Evolutionary conservation across 2,113 vertebrate genomes (phyloP), one percentile per base, ranked within the genome.

Genomic region (Ramphastos sulfuratus): DNA sequence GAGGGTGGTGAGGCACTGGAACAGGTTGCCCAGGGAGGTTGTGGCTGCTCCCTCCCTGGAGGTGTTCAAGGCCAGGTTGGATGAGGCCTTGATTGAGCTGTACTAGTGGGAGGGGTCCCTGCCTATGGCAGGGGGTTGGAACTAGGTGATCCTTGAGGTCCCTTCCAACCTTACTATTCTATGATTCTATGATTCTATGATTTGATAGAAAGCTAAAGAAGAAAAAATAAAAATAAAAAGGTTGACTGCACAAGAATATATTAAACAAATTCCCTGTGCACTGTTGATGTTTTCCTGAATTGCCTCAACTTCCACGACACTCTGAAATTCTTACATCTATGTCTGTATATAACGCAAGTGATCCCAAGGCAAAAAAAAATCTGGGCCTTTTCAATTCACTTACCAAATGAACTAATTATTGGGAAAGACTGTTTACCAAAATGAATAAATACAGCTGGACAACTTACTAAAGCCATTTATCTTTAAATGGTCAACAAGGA

Each of bases 131-230:
- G 37, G 37, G 37, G 37, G 11, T 9, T 39, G 37, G 37, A 39
- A 39, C 37, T 39, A 39, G 37, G 10, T 39, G 37, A 39, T 39
- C 9, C 10, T 39, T 39, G 37, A 39, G 37, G 37, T 39, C 37
- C 37, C 37, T 39, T 39, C 37, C 37, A 39, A 39, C 37, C 37
- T 39, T 39, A 39, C 37, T 10, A 39, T 39, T 39, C 37, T 39
- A 39, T 39, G 37, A 39, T 39, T 39, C 37, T 39, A 39, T 39
- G 37, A 39, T 39, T 39, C 37, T 11, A 39, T 39, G 37, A 42
- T 93, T 88, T 94, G 15, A 72, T 90, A 74, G 76, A 93, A 89
- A 87, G 46, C 30, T 85, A 59, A 30, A 37, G n/a, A 58, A 73
- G 64, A 70, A 33, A 42, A 67, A 73, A 46, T 82, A 69, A 58